phyloP scores from a whole-genome alignment of 2,113 vertebrate species.

The Stegastes partitus region DNA sequence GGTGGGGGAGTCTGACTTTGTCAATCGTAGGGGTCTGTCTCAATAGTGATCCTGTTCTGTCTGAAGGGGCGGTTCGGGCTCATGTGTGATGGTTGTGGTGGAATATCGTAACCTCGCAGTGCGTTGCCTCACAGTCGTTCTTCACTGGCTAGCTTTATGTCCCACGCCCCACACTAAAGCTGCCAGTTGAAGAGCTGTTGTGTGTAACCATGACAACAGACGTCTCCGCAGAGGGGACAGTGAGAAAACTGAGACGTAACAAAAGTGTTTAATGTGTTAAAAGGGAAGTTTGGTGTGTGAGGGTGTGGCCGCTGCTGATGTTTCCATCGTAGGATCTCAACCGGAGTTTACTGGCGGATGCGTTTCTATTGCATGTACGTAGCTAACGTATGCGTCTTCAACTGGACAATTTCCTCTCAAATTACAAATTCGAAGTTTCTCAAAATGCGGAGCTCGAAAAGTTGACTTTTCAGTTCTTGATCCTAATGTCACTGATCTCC shows the following conservation, averaged over 20 bases:
- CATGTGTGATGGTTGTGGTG: slow-evolving; percentile 20
- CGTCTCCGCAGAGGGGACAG: slow-evolving; percentile 45
- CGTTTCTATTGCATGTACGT: neutral
- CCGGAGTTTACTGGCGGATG: neutral
- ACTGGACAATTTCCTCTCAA: neutral
- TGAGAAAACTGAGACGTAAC: slow-evolving; percentile 8
- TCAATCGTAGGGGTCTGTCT: slow-evolving; percentile 36
- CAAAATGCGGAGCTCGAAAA: slow-evolving; percentile 13
- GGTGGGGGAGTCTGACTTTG: slow-evolving; percentile 4
- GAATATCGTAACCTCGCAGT: slow-evolving; percentile 41
- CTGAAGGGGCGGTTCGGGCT: neutral
- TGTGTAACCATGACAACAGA: slow-evolving; percentile 88
- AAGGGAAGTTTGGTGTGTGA: neutral
- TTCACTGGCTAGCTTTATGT: slow-evolving; percentile 92
- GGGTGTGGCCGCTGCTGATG: slow-evolving; percentile 12
- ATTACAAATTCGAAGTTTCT: neutral
- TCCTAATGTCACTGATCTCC: slow-evolving; percentile 24
- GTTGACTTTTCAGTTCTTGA: slow-evolving; percentile 28
- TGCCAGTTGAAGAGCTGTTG: slow-evolving; percentile 92
- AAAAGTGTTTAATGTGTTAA: neutral
- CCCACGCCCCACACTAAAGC: slow-evolving; percentile 83
- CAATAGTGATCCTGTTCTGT: slow-evolving; percentile 63
- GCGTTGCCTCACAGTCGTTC: slow-evolving; percentile 90
- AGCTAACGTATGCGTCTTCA: neutral
- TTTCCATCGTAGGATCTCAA: neutral